These are phyloP conservation scores for Anolis carolinensis DNA, from an alignment of 2,113 vertebrate genomes.

Conservation along the genomic window DNA sequence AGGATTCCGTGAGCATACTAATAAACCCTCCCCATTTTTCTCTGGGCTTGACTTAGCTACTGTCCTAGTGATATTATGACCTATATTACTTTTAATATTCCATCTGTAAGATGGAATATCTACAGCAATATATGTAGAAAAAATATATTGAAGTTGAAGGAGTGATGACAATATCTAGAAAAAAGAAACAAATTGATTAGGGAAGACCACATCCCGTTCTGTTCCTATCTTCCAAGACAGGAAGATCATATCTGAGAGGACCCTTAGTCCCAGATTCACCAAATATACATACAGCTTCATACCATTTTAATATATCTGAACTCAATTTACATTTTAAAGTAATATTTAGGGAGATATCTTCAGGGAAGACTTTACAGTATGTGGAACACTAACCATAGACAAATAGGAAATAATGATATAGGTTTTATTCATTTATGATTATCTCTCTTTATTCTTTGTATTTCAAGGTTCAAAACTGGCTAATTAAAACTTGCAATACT, in stretches of 20 bases:
- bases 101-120: background rate
- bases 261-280: background rate
- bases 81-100: no score
- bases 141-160: background rate
- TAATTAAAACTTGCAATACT: constrained; percentile 44
- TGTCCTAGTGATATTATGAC: background rate
- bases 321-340: background rate
- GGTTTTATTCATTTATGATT: constrained; percentile 41
- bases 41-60: background rate
- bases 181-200: background rate
- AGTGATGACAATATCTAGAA: background rate
- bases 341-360: background rate
- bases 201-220: background rate
- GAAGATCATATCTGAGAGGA: background rate
- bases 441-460: constrained; percentile 37
- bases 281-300: background rate
- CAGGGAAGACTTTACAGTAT: background rate
- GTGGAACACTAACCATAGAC: constrained; percentile 32
- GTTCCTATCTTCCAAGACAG: background rate
- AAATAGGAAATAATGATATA: constrained; percentile 27
- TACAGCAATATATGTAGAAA: background rate
- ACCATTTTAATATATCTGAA: background rate
- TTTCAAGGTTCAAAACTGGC: constrained; percentile 25
- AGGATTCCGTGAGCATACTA: background rate
- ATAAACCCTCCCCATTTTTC: background rate